Percentiles rank a stretch among this genome's conserved stretches.
phyloP scores from a whole-genome alignment of 2,888 invertebrate genomes.

The Cantharis lateralis region DNA sequence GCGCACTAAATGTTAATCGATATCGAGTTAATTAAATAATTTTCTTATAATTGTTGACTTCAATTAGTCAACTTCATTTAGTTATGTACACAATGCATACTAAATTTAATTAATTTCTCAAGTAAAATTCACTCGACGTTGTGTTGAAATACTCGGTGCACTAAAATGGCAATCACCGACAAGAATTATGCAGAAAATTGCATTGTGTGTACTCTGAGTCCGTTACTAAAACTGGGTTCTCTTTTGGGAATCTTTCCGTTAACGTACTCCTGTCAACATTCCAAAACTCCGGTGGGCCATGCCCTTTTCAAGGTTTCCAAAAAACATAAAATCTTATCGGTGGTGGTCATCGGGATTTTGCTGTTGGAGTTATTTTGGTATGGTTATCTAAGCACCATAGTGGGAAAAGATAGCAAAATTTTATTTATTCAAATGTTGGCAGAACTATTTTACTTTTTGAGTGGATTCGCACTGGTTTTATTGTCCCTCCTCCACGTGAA shows the following conservation, averaged over 20 bases:
- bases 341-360: background rate
- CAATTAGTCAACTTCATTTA: background rate
- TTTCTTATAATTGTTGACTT: background rate
- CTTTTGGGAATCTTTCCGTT: conserved; percentile 19
- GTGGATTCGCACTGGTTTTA: conserved; percentile 10
- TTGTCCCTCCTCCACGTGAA: conserved; percentile 7
- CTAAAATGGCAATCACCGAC: background rate
- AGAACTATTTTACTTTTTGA: conserved; percentile 22
- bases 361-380: conserved; percentile 12
- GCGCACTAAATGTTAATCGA: background rate
- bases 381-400: background rate
- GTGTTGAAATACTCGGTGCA: background rate
- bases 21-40: background rate
- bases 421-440: conserved; percentile 17
- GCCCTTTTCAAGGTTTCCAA: background rate
- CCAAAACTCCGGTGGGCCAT: background rate
- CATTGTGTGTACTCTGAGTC: conserved; percentile 20
- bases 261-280: conserved; percentile 17
- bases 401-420: background rate
- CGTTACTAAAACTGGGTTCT: conserved; percentile 5
- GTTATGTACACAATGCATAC: background rate
- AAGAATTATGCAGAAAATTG: background rate
- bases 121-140: background rate
- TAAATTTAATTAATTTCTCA: background rate
- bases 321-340: background rate